Evolutionary conservation across 2,888 invertebrate species (phyloP).

Genomic region (Aphidius colemani): DNA sequence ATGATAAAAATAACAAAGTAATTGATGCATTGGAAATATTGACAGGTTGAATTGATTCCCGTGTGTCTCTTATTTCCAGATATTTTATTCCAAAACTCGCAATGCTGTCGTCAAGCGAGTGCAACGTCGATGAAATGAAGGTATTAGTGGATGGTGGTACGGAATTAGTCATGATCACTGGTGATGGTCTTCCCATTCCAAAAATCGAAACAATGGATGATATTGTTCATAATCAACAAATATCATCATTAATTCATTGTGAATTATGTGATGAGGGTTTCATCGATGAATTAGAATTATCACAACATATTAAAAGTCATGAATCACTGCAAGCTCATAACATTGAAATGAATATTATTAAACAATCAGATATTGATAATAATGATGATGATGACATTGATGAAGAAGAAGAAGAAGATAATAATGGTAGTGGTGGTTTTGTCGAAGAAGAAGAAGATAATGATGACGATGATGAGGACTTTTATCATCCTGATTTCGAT

Average conservation of each 20-base stretch:
- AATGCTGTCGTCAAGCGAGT: conserved; percentile 44
- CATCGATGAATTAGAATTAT: conserved; percentile 37
- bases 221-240: conserved; percentile 32
- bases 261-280: conserved; percentile 47
- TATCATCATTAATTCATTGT: conserved; percentile 40
- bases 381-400: conserved; percentile 15
- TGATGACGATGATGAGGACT: conserved; percentile 13
- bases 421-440: background rate
- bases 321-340: conserved; percentile 28
- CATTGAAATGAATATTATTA: conserved; percentile 16
- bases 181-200: conserved; percentile 34
- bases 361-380: conserved; percentile 9
- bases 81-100: conserved; percentile 54
- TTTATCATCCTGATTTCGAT: conserved; percentile 13
- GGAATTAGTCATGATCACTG: conserved; percentile 39
- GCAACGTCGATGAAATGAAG: conserved; percentile 45
- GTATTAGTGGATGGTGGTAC: conserved; percentile 42
- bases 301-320: conserved; percentile 40
- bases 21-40: conserved; percentile 2
- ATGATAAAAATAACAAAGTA: conserved; percentile 23
- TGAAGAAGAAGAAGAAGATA: conserved; percentile 16
- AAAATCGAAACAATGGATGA: conserved; percentile 35
- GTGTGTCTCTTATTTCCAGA: conserved; percentile 54
- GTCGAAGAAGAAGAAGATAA: background rate
- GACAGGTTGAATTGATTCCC: conserved; percentile 26